phyloP scores from a whole-genome alignment of 2,113 vertebrate genomes.

The Camelus dromedarius region DNA sequence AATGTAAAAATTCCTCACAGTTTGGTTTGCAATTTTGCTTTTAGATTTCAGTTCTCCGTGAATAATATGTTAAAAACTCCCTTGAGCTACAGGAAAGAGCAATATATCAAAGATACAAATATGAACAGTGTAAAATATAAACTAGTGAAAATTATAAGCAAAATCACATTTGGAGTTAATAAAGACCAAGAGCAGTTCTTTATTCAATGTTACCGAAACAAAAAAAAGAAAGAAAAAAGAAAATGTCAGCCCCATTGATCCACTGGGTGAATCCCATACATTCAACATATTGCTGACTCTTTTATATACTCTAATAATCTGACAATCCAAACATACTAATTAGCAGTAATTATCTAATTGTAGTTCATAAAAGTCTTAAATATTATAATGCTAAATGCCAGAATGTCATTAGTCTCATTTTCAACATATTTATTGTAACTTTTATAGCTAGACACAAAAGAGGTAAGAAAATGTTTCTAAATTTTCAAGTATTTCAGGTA shows the following conservation, averaged over 20 bases:
- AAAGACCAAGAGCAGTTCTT: slow-evolving; percentile 10
- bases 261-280: slow-evolving; percentile 27
- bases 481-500: slow-evolving; percentile 21
- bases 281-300: slow-evolving; percentile 47
- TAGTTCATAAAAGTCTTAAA: slow-evolving; percentile 80
- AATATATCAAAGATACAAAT: slow-evolving; percentile 3
- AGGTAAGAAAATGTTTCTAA: slow-evolving; percentile 54
- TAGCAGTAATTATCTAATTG: slow-evolving; percentile 85
- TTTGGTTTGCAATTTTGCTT: neutral
- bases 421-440: slow-evolving; percentile 80
- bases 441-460: slow-evolving; percentile 80
- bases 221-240: neutral
- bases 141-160: slow-evolving; percentile 58
- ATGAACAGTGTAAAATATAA: slow-evolving; percentile 20
- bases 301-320: slow-evolving; percentile 35
- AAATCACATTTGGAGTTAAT: slow-evolving; percentile 54
- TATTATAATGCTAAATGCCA: slow-evolving; percentile 77
- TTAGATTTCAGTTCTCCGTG: neutral
- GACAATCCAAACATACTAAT: slow-evolving; percentile 78
- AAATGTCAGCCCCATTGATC: slow-evolving; percentile 48
- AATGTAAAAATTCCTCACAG: neutral
- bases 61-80: slow-evolving; percentile 19
- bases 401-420: slow-evolving; percentile 78
- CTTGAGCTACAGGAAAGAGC: neutral
- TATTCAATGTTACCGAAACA: slow-evolving; percentile 22